A percentile compares a stretch with the other conserved stretches of the same genome.
These are phyloP conservation scores for pig (Sus scrofa) DNA, from an alignment of 2,113 vertebrate species.

Conservation along the genomic window T2T-Sscrofa CM000829.6:41485501-41486000, in stretches of 20 bases:
- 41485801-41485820: background rate
- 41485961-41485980: background rate
- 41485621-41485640: background rate
- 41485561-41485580: constrained; percentile 24
- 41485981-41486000: background rate
- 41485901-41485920: too few relatives aligned
- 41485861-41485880: background rate
- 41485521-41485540: background rate
- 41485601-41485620: background rate
- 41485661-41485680: constrained; percentile 58
- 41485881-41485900: background rate
- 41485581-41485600: constrained; percentile 35
- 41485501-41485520: background rate
- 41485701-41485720: background rate
- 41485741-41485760: background rate
- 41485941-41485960: background rate
- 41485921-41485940: background rate
- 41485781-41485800: background rate
- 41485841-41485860: background rate
- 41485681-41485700: background rate
- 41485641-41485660: constrained; percentile 28
- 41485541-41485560: background rate
- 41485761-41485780: background rate
- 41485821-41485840: background rate
- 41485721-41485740: background rate